Percentiles rank a stretch among this genome's conserved stretches.
phyloP scores from a whole-genome alignment of 2,888 invertebrate species.

The Rhingia campestris region DNA sequence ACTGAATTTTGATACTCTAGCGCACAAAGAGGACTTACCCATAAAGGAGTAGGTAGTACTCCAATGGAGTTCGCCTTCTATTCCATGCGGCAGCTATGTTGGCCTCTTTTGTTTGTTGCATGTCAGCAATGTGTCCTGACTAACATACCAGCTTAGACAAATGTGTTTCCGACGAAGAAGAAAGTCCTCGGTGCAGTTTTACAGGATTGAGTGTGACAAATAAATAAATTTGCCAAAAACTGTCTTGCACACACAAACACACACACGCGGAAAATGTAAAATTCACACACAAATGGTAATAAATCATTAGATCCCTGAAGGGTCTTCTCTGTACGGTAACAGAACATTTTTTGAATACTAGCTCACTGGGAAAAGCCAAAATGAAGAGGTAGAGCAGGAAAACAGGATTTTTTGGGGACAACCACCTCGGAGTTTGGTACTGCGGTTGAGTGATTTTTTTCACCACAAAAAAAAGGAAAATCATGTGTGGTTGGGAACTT shows the following conservation, averaged over 20 bases:
- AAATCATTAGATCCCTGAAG: slow-evolving; percentile 66
- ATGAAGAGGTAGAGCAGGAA: not conserved
- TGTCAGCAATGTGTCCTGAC: slow-evolving; percentile 64
- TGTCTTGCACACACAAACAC: slow-evolving; percentile 76
- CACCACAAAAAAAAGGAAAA: not conserved
- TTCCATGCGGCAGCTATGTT: slow-evolving; percentile 9
- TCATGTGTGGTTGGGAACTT: not conserved
- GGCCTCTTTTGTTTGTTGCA: slow-evolving; percentile 68
- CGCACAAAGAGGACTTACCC: too few relatives aligned
- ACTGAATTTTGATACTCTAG: slow-evolving; percentile 61
- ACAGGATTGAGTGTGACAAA: slow-evolving; percentile 77
- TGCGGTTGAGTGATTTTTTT: slow-evolving; percentile 55
- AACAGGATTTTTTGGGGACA: slow-evolving; percentile 19
- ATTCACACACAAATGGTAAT: slow-evolving; percentile 59
- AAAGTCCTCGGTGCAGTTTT: slow-evolving; percentile 37
- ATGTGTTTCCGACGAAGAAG: slow-evolving; percentile 44
- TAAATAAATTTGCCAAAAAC: slow-evolving; percentile 81
- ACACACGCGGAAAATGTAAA: slow-evolving; percentile 27
- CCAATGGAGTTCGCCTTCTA: slow-evolving; percentile 11
- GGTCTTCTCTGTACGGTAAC: slow-evolving; percentile 5
- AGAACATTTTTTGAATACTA: slow-evolving; percentile 36
- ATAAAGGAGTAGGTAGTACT: slow-evolving; percentile 1
- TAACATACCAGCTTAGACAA: slow-evolving; percentile 49
- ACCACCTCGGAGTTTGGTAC: slow-evolving; percentile 25
- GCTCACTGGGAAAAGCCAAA: not conserved